Evolutionary conservation across 2,113 vertebrate genomes (phyloP).

Genomic region (Opisthocomus hoazin): DNA sequence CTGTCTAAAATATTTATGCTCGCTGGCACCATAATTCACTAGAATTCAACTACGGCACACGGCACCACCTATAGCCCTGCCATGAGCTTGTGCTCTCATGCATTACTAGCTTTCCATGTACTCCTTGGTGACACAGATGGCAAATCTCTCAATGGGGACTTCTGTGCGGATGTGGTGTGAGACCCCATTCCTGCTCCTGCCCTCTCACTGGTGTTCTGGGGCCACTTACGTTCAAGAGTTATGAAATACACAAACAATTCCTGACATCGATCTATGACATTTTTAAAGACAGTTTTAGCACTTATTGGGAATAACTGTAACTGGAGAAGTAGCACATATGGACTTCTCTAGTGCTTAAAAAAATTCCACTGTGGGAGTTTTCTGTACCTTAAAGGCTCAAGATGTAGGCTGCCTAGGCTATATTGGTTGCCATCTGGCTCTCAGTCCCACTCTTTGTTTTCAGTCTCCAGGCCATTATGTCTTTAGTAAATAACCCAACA

Average conservation of each 20-base stretch:
- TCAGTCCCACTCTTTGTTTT: slow-evolving; percentile 52
- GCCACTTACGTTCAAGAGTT: background rate
- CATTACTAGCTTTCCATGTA: background rate
- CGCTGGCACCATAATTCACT: background rate
- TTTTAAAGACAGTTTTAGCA: background rate
- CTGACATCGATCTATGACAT: background rate
- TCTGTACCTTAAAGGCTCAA: background rate
- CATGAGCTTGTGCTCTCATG: background rate
- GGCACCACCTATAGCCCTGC: background rate
- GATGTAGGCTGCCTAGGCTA: background rate
- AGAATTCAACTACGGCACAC: background rate
- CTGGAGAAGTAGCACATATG: background rate
- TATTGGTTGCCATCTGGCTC: slow-evolving; percentile 28
- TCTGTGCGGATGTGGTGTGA: background rate
- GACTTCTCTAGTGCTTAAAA: background rate
- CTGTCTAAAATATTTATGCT: background rate
- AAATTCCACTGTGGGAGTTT: background rate
- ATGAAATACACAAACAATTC: background rate
- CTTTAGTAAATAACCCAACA: slow-evolving; percentile 47
- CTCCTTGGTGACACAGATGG: background rate
- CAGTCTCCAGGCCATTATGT: slow-evolving; percentile 28
- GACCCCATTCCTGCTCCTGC: background rate
- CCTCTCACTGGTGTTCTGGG: background rate
- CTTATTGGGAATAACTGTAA: background rate
- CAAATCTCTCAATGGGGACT: background rate